A percentile compares a stretch with the other conserved stretches of the same genome.
These are phyloP conservation scores for Python bivittatus DNA, from an alignment of 2,113 vertebrate genomes.

Conservation along the genomic window DNA sequence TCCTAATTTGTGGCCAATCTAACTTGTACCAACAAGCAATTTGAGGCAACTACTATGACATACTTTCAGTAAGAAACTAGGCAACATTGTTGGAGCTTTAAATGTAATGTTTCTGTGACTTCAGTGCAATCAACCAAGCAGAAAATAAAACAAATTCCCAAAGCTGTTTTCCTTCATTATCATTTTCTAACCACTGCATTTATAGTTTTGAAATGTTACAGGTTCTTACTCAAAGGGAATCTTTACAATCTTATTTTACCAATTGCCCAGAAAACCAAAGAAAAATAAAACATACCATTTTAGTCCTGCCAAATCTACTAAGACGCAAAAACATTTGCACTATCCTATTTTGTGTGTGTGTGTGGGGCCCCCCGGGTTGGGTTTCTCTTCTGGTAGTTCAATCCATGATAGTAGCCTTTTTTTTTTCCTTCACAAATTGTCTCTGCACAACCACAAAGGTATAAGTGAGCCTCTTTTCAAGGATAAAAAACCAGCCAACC, in stretches of 20 bases:
- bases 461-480: neutral
- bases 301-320: neutral
- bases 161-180: neutral
- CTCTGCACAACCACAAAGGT: neutral
- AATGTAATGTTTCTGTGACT: neutral
- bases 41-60: slow-evolving; percentile 23
- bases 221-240: neutral
- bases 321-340: neutral
- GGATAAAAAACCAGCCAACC: neutral
- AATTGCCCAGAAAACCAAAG: neutral
- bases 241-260: neutral
- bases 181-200: neutral
- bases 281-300: neutral
- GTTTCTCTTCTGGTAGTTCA: neutral
- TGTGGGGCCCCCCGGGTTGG: no score
- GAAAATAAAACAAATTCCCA: neutral
- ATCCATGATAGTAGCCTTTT: neutral
- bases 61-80: neutral
- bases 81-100: neutral
- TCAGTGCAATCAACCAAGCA: neutral
- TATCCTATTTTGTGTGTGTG: neutral
- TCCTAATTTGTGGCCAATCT: neutral
- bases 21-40: slow-evolving; percentile 22
- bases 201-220: neutral
- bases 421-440: neutral